A percentile compares a stretch with the other conserved stretches of the same genome.
Evolutionary conservation across 2,888 invertebrate genomes (phyloP).

Genomic region (Tetramorium bicarinatum): DNA sequence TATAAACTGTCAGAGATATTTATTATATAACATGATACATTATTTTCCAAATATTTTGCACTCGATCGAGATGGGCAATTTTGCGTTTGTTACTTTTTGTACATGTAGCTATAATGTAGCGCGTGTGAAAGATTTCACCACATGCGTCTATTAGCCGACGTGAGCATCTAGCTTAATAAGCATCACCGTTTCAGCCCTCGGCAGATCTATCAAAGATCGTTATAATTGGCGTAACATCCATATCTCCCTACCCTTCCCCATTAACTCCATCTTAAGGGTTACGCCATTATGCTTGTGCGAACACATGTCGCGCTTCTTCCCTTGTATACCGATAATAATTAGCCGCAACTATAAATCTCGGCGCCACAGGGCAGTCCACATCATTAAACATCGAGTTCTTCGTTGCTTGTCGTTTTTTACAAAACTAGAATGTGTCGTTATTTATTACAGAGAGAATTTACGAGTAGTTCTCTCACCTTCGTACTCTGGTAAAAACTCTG

Average conservation of each 20-base stretch:
- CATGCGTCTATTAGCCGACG: constrained; percentile 59
- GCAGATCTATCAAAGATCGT: constrained; percentile 77
- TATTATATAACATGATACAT: neutral
- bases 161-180: constrained; percentile 68
- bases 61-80: neutral
- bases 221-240: constrained; percentile 80
- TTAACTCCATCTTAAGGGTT: constrained; percentile 65
- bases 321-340: constrained; percentile 77
- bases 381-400: constrained; percentile 44
- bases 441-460: constrained; percentile 36
- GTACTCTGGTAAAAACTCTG: constrained; percentile 16
- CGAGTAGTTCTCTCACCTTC: constrained; percentile 14
- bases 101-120: neutral
- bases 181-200: constrained; percentile 38
- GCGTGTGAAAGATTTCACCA: neutral
- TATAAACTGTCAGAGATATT: neutral
- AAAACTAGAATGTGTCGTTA: constrained; percentile 20
- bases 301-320: constrained; percentile 73
- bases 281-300: constrained; percentile 60
- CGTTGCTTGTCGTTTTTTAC: constrained; percentile 34
- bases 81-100: neutral
- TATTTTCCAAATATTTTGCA: neutral
- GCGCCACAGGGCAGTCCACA: neutral
- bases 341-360: constrained; percentile 79
- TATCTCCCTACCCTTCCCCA: constrained; percentile 60